These are phyloP conservation scores for Pheosia gnoma DNA, from an alignment of 2,888 invertebrate species.

Conservation along the genomic window DNA sequence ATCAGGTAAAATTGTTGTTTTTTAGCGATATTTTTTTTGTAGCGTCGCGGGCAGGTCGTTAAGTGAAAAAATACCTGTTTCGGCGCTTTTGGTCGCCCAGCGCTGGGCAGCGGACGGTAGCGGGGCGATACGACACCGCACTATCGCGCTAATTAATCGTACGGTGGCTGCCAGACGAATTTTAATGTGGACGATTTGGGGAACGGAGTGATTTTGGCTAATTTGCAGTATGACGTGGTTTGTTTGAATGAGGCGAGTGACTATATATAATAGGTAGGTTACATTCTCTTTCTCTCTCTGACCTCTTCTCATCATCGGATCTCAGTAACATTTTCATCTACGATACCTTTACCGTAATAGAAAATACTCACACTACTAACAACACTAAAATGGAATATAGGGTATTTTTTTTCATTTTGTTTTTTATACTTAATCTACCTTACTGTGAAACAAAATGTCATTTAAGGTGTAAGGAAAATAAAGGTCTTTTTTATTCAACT, in stretches of 20 bases:
- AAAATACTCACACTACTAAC: no score
- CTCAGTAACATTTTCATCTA: no score
- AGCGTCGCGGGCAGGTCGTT: constrained; percentile 69
- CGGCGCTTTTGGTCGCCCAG: constrained; percentile 71
- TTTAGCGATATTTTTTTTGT: constrained; percentile 73
- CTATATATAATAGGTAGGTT: no score
- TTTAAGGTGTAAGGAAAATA: no score
- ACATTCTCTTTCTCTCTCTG: no score
- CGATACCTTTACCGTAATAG: no score
- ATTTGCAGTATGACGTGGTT: constrained; percentile 2
- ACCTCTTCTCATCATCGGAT: no score
- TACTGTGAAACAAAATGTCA: no score
- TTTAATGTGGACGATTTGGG: constrained; percentile 47
- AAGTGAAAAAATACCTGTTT: constrained; percentile 76
- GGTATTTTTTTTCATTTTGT: no score
- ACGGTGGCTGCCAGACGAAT: constrained; percentile 54
- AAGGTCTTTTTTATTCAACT: no score
- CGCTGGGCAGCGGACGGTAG: constrained; percentile 66
- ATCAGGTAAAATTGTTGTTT: constrained; percentile 70
- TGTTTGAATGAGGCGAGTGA: neutral
- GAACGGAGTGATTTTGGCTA: constrained; percentile 7
- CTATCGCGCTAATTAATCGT: constrained; percentile 79
- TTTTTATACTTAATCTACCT: no score
- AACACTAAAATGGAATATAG: no score
- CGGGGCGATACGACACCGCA: constrained; percentile 53